phyloP scores from a whole-genome alignment of 1,140 invertebrate genomes.

The Scaptomyza pallida region DNA sequence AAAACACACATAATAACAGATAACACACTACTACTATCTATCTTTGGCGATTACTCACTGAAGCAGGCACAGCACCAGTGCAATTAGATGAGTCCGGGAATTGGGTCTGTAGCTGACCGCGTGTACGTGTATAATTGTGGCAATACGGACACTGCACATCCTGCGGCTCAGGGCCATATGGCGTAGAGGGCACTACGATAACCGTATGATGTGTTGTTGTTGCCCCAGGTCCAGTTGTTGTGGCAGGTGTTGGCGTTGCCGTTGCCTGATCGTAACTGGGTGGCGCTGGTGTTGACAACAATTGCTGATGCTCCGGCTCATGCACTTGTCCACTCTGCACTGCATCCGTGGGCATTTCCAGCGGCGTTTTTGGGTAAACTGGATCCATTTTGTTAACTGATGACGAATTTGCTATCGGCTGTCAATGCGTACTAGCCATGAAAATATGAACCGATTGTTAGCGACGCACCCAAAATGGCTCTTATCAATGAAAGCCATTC shows the following conservation, averaged over 20 bases:
- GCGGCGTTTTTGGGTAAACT: slow-evolving; percentile 60
- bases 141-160: slow-evolving; percentile 86
- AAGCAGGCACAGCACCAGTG: slow-evolving; percentile 86
- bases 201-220: slow-evolving; percentile 54
- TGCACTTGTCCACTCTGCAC: slow-evolving; percentile 11
- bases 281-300: slow-evolving; percentile 47
- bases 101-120: slow-evolving; percentile 85
- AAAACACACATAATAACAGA: neutral
- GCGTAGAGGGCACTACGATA: slow-evolving; percentile 56
- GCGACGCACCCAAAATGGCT: slow-evolving; percentile 29
- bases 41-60: slow-evolving; percentile 83
- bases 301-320: slow-evolving; percentile 45
- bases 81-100: slow-evolving; percentile 87
- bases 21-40: neutral
- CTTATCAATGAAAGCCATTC: slow-evolving; percentile 65
- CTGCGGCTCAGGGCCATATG: slow-evolving; percentile 84
- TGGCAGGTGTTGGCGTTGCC: slow-evolving; percentile 44
- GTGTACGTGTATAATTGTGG: slow-evolving; percentile 84
- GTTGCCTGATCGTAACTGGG: slow-evolving; percentile 75
- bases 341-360: slow-evolving; percentile 46
- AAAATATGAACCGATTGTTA: neutral
- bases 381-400: slow-evolving; percentile 42
- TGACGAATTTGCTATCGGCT: slow-evolving; percentile 23
- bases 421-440: slow-evolving; percentile 8
- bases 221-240: slow-evolving; percentile 33